Evolutionary conservation across 2,888 invertebrate genomes (phyloP), one percentile per base, ranked within the genome.

Genomic region (Matsumyia berberina): DNA sequence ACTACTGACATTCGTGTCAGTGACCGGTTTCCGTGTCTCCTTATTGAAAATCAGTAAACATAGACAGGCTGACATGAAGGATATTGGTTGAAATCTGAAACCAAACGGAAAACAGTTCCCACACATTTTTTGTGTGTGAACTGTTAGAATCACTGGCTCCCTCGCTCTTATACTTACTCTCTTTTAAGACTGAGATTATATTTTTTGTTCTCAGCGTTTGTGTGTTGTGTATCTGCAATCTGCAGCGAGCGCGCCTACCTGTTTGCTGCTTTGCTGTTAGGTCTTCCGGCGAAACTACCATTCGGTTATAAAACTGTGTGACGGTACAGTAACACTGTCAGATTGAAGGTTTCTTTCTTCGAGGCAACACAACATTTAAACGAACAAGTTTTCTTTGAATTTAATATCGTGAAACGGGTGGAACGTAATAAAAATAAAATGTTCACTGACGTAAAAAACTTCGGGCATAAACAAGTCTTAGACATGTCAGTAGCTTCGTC

Each of bases 391-490:
- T 62, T 57, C 31, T 9, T 64, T 44, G 7, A 55, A 57, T 33
- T 69, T 17, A 6, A n/a, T 42, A 33, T 80, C 62, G 46, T 60
- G 5, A 3, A 35, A 46, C 39, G 58, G 29, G 49, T 24, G 42
- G 29, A 9, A 64, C 37, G 15, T 42, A 77, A 35, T 3, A 55
- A 7, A 57, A n/a, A 29, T 11, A 79, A 62, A 85, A 91, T 91
- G 90, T 91, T 89, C 87, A 89, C 90, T 86, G 90, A 91, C 88
- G 89, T 91, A 12, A 91, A 91, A 86, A 91, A 91, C 78, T 69
- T 91, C 72, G 86, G 89, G n/a, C 53, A 66, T 5, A 62, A 55
- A 39, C 83, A 83, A 73, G 62, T 55, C 19, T 62, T 83, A 53
- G 78, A 78, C 29, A 67, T 83, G 33, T 67, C 86, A 79, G 57